Conservation (phyloP, 35 echinoderm and acorn worm genomes). For the Nesometra sesokonis region DNA sequence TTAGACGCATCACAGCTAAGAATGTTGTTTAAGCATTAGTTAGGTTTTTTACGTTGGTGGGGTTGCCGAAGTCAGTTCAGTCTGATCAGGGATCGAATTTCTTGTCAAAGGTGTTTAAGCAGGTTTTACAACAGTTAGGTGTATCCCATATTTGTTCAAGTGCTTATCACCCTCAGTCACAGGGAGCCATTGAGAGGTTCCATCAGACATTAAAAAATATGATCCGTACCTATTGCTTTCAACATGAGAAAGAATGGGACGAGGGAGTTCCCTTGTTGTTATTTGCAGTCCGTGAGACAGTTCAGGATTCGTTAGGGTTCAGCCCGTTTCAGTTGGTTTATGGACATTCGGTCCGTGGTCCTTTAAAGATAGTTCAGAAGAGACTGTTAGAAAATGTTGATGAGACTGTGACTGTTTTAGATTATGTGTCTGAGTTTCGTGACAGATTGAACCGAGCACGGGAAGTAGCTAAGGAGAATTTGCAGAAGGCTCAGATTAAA, state of each 20-base stretch:
- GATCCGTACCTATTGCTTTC: not conserved
- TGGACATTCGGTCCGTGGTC: no score
- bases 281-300: no score
- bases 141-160: not conserved
- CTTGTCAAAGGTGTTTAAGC: not conserved
- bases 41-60: slow-evolving; percentile 33
- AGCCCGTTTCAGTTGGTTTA: not conserved
- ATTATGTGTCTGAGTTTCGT: no score
- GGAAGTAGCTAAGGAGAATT: no score
- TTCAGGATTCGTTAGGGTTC: not conserved
- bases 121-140: no score
- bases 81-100: slow-evolving; percentile 59
- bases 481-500: no score
- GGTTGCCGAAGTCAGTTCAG: slow-evolving; percentile 38
- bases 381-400: not conserved
- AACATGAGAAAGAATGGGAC: no score
- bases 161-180: no score
- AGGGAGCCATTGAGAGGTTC: no score
- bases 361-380: not conserved
- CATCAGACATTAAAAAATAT: not conserved
- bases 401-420: no score
- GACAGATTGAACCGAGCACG: no score
- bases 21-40: slow-evolving; percentile 17
- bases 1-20: slow-evolving; percentile 27
- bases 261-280: no score